Conservation (phyloP, 64 coral and sea anemone species). For the Montipora cactus region DNA sequence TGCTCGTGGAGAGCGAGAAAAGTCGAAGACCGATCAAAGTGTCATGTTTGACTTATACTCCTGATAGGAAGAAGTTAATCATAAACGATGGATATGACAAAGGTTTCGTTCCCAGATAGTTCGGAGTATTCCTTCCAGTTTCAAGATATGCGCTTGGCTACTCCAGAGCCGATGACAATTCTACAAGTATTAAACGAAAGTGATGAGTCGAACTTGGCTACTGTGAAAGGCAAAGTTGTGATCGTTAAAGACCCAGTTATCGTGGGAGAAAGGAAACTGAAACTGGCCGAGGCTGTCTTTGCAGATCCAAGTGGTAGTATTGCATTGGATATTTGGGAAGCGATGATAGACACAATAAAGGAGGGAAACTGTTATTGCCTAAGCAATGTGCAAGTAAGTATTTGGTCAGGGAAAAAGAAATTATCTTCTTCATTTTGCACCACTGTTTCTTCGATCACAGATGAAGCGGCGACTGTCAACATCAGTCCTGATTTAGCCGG, state of each 20-base stretch:
- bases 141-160: conserved; percentile 9
- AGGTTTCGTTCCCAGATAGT: conserved; percentile 18
- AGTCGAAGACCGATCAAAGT: conserved; percentile 26
- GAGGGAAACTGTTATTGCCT: conserved; percentile 12
- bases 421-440: conserved; percentile 4
- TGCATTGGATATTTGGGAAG: conserved; percentile 41
- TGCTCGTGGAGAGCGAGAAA: conserved; percentile 19
- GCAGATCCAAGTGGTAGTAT: conserved; percentile 41
- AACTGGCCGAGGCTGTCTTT: not conserved
- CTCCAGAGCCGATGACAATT: conserved; percentile 20
- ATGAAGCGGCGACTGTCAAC: conserved; percentile 28
- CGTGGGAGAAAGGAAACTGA: conserved; percentile 29
- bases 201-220: conserved; percentile 40
- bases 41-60: conserved; percentile 8
- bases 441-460: conserved; percentile 20
- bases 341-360: conserved; percentile 13
- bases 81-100: conserved; percentile 53
- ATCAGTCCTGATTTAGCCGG: not conserved
- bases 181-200: conserved; percentile 4
- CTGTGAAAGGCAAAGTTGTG: conserved; percentile 27
- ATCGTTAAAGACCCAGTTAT: not conserved
- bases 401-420: conserved; percentile 22
- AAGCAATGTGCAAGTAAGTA: conserved; percentile 32
- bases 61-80: conserved; percentile 43
- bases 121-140: conserved; percentile 59